These are phyloP conservation scores for Cydia amplana DNA, from an alignment of 1,140 invertebrate genomes.

Conservation along the genomic window DNA sequence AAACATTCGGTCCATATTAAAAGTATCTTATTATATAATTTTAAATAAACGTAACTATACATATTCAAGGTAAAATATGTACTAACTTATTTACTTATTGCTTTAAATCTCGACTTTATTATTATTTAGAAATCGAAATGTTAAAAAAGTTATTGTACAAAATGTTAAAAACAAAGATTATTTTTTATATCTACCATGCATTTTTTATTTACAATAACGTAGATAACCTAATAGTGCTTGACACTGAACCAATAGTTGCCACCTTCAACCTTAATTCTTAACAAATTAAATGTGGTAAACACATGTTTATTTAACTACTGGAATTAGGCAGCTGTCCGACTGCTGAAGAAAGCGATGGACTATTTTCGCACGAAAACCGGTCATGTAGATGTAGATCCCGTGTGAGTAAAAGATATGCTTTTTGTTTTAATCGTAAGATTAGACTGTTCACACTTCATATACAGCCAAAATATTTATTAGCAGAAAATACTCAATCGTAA, in stretches of 20 bases:
- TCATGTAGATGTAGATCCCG: background rate
- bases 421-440: background rate
- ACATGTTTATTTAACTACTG: background rate
- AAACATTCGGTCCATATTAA: conserved; percentile 25
- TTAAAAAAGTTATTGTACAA: conserved; percentile 6
- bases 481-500: background rate
- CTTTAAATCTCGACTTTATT: background rate
- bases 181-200: background rate
- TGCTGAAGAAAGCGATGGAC: no score
- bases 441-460: background rate
- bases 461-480: background rate
- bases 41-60: background rate
- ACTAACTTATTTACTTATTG: background rate
- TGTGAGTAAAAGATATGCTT: background rate
- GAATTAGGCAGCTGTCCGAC: background rate
- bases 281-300: background rate
- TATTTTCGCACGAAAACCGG: background rate
- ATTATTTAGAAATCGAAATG: background rate
- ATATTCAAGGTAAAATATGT: background rate
- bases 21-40: conserved; percentile 22
- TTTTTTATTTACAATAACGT: conserved; percentile 3
- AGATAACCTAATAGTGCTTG: background rate
- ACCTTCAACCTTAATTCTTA: background rate
- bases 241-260: background rate
- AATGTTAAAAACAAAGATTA: background rate